Conservation (phyloP, 2,888 invertebrate genomes). For the Mesoligia furuncula region DNA sequence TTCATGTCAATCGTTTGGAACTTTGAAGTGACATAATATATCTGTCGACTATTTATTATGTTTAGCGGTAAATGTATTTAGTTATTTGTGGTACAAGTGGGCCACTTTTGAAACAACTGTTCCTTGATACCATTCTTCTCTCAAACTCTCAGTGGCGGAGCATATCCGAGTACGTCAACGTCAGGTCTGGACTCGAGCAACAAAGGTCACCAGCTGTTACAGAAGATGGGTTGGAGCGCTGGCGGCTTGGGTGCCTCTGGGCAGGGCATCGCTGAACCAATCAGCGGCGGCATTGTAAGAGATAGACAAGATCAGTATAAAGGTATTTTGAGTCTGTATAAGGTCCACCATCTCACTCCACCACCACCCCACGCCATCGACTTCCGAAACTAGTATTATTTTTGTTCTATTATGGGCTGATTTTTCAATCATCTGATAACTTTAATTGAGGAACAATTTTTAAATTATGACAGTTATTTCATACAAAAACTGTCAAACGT, state of each 20-base stretch:
- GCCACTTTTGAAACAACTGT: background rate
- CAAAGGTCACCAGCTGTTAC: slow-evolving; percentile 98
- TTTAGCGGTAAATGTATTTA: background rate
- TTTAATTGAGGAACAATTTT: too few relatives aligned
- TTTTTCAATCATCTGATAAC: too few relatives aligned
- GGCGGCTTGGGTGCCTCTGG: slow-evolving; percentile 98
- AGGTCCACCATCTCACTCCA: too few relatives aligned
- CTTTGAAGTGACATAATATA: background rate
- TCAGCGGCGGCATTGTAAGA: slow-evolving; percentile 96
- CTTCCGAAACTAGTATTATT: background rate
- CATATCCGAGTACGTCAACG: slow-evolving; percentile 80
- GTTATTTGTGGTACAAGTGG: background rate
- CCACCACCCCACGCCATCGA: background rate
- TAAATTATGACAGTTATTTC: too few relatives aligned
- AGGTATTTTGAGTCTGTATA: slow-evolving; percentile 78
- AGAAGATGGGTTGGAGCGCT: slow-evolving; percentile 99
- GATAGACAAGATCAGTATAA: slow-evolving; percentile 98
- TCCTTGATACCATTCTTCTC: background rate
- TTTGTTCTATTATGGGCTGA: too few relatives aligned
- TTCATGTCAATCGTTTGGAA: background rate
- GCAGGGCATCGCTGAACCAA: slow-evolving; percentile 98
- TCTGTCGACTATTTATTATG: background rate
- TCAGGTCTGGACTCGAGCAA: slow-evolving; percentile 96
- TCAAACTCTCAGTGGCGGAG: slow-evolving; percentile 65
- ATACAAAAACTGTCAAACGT: too few relatives aligned